phyloP scores from a whole-genome alignment of 2,113 vertebrate genomes.

The Acrocephalus kingi region DNA sequence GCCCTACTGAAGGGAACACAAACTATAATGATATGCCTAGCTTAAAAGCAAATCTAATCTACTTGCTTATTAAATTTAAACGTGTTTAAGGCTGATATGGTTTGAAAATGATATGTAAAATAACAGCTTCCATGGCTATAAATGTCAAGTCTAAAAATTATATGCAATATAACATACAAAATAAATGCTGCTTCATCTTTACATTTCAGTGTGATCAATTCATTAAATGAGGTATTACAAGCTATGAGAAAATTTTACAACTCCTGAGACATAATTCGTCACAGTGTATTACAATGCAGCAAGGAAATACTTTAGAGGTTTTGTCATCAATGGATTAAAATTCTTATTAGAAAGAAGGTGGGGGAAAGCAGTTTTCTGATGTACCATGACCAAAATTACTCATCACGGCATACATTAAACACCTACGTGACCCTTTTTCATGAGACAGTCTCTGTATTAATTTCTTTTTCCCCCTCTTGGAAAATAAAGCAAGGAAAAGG shows the following conservation, averaged over 20 bases:
- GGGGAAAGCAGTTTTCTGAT: slow-evolving; percentile 34
- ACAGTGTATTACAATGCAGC: slow-evolving; percentile 67
- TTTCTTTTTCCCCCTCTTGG: background rate
- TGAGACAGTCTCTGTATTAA: background rate
- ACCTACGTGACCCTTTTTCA: slow-evolving; percentile 25
- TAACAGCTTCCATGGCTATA: slow-evolving; percentile 81
- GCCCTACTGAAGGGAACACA: slow-evolving; percentile 56
- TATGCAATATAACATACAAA: slow-evolving; percentile 78
- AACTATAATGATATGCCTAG: slow-evolving; percentile 77
- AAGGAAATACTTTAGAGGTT: slow-evolving; percentile 66
- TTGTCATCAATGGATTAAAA: slow-evolving; percentile 67
- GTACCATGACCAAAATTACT: slow-evolving; percentile 48
- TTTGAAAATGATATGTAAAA: slow-evolving; percentile 82
- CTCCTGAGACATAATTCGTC: slow-evolving; percentile 71
- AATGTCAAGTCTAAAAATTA: slow-evolving; percentile 82
- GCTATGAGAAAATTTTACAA: slow-evolving; percentile 69
- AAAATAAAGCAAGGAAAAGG: background rate
- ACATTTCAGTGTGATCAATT: slow-evolving; percentile 79
- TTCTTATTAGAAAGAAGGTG: slow-evolving; percentile 61
- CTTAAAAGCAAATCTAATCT: slow-evolving; percentile 85
- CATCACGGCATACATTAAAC: slow-evolving; percentile 55
- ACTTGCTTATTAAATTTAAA: slow-evolving; percentile 87
- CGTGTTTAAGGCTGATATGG: slow-evolving; percentile 83
- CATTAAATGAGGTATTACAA: slow-evolving; percentile 78
- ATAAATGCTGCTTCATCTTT: slow-evolving; percentile 78